Evolutionary conservation across 2,888 invertebrate genomes (phyloP).

Genomic region (Lasioglossum vierecki): DNA sequence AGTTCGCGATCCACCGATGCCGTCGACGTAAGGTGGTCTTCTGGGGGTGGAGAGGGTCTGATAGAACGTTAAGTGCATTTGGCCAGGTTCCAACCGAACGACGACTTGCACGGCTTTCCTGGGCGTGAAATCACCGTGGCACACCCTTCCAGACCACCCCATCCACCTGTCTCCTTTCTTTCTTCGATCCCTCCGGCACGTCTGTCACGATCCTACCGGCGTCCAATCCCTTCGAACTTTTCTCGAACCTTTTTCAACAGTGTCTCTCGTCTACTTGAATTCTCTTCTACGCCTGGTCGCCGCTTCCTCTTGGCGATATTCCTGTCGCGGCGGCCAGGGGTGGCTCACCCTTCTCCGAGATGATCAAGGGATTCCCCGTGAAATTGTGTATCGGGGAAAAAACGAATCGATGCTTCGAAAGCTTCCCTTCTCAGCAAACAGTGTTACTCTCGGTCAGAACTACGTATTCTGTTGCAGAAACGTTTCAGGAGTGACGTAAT

Average conservation of each 20-base stretch:
- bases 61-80: slow-evolving; percentile 82
- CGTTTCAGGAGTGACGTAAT: background rate
- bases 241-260: slow-evolving; percentile 46
- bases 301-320: slow-evolving; percentile 26
- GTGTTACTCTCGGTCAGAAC: background rate
- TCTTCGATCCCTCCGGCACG: slow-evolving; percentile 41
- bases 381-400: slow-evolving; percentile 36
- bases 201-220: slow-evolving; percentile 52
- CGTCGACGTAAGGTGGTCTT: slow-evolving; percentile 59
- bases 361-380: slow-evolving; percentile 26
- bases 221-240: slow-evolving; percentile 65
- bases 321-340: background rate
- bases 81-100: slow-evolving; percentile 78
- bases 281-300: slow-evolving; percentile 35
- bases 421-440: slow-evolving; percentile 9
- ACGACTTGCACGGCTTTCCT: slow-evolving; percentile 69
- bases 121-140: slow-evolving; percentile 71
- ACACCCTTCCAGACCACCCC: slow-evolving; percentile 36
- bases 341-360: slow-evolving; percentile 21
- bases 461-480: background rate
- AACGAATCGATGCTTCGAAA: slow-evolving; percentile 35
- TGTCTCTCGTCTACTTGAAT: slow-evolving; percentile 45
- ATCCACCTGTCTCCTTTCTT: slow-evolving; percentile 55
- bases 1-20: slow-evolving; percentile 43
- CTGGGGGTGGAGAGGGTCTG: slow-evolving; percentile 62